A percentile compares a stretch with the other conserved stretches of the same genome.
Evolutionary conservation across 2,113 vertebrate genomes (phyloP).

Genomic region (Melierax canorus): DNA sequence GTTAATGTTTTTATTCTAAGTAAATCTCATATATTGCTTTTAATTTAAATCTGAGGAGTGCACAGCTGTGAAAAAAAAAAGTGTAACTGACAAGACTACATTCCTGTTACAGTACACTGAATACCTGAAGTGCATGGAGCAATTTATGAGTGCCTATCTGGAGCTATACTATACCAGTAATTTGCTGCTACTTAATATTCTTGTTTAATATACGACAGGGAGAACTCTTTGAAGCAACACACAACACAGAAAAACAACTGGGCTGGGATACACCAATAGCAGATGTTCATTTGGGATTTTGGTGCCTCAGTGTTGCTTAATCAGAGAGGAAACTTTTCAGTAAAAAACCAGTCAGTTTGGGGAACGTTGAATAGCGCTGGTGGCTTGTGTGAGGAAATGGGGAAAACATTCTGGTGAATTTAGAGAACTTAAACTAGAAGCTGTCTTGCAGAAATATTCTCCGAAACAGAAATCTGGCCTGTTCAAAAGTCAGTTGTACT

Average conservation of each 20-base stretch:
- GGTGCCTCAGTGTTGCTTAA: background rate
- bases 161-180: background rate
- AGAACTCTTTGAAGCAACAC: background rate
- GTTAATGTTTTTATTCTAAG: background rate
- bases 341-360: background rate
- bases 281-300: background rate
- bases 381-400: background rate
- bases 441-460: background rate
- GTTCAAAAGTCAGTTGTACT: background rate
- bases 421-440: background rate
- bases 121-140: background rate
- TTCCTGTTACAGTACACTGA: background rate
- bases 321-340: background rate
- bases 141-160: background rate
- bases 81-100: background rate
- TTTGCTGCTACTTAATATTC: background rate
- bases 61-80: background rate
- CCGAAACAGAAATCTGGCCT: background rate
- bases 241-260: background rate
- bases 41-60: background rate
- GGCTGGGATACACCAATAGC: background rate
- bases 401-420: background rate
- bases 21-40: background rate
- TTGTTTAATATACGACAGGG: background rate
- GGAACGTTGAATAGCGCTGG: background rate